Conservation (phyloP, 2,888 invertebrate species). For the Gerris lacustris region DNA sequence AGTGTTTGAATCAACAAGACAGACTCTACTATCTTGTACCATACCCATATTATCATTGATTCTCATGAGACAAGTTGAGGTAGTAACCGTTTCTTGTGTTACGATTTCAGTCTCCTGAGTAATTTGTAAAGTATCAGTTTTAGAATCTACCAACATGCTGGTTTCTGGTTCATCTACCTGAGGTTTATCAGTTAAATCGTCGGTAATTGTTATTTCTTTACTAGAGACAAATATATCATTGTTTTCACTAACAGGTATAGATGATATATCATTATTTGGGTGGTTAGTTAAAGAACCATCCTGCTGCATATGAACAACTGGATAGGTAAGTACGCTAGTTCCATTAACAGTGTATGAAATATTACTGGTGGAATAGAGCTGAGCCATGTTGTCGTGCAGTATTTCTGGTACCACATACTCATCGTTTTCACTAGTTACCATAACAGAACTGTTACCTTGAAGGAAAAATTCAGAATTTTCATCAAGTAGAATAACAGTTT, state of each 20-base stretch:
- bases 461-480: conserved; percentile 27
- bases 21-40: background rate
- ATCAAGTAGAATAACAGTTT: conserved; percentile 28
- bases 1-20: background rate
- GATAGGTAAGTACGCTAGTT: conserved; percentile 17
- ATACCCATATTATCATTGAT: background rate
- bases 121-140: conserved; percentile 3
- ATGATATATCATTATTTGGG: background rate
- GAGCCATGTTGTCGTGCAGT: conserved; percentile 22
- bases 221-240: background rate
- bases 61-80: background rate
- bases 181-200: background rate
- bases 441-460: conserved; percentile 20
- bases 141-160: background rate
- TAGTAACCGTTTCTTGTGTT: conserved; percentile 6
- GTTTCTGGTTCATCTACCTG: background rate
- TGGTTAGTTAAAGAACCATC: conserved; percentile 7
- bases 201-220: background rate
- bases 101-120: conserved; percentile 14
- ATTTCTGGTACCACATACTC: conserved; percentile 30
- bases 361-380: conserved; percentile 22
- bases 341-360: conserved; percentile 10
- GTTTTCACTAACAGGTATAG: conserved; percentile 5
- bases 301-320: conserved; percentile 16
- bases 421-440: conserved; percentile 15